Percentiles rank a stretch among this genome's conserved stretches.
Evolutionary conservation across 2,797 vertebrate species (phyloP).

Genomic region (Graptemys geographica): DNA sequence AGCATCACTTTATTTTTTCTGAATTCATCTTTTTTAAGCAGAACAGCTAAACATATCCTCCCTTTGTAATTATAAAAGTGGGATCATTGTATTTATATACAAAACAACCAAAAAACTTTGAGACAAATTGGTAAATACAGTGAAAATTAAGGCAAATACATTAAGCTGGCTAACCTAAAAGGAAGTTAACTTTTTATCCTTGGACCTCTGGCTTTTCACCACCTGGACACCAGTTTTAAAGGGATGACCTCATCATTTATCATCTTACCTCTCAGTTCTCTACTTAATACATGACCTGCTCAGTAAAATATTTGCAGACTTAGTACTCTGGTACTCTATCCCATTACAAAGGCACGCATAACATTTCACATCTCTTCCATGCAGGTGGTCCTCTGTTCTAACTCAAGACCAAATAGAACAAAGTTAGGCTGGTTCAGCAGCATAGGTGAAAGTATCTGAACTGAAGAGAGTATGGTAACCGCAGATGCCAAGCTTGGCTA

Average conservation of each 20-base stretch:
- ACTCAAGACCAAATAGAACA: slow-evolving; percentile 84
- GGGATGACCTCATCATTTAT: slow-evolving; percentile 78
- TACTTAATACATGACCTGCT: slow-evolving; percentile 86
- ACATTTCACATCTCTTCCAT: slow-evolving; percentile 83
- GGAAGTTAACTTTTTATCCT: slow-evolving; percentile 53
- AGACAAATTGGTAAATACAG: background rate
- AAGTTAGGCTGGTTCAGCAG: slow-evolving; percentile 67
- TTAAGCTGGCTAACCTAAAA: background rate
- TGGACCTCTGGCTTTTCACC: slow-evolving; percentile 70
- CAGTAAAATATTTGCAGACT: slow-evolving; percentile 94
- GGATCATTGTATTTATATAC: background rate
- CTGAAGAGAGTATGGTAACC: slow-evolving; percentile 81
- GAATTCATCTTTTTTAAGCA: background rate
- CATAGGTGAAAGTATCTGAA: slow-evolving; percentile 87
- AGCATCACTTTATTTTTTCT: background rate
- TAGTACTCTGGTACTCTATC: slow-evolving; percentile 92
- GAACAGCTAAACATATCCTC: slow-evolving; percentile 6
- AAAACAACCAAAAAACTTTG: background rate
- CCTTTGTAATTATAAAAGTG: background rate
- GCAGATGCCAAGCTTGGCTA: slow-evolving; percentile 85
- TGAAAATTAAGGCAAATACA: background rate
- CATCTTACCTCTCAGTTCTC: slow-evolving; percentile 78
- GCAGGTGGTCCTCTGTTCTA: slow-evolving; percentile 89
- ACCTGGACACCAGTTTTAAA: slow-evolving; percentile 69
- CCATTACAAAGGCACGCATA: slow-evolving; percentile 88